Conservation (phyloP, 2,888 invertebrate species). For the Dendrolimus houi region DNA sequence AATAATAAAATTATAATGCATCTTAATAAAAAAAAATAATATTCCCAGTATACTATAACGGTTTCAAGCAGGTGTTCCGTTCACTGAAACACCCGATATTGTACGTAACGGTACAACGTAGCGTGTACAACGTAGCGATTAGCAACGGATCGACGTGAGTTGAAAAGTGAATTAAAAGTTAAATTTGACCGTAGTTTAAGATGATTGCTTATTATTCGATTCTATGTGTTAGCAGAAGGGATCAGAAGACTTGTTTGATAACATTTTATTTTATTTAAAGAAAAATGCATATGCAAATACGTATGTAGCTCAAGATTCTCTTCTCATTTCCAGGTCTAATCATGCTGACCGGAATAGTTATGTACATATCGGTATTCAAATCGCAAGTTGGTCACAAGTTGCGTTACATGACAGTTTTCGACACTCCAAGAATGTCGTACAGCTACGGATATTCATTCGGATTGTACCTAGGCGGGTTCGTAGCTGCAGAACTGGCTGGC, state of each 20-base stretch:
- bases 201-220: too few species aligned
- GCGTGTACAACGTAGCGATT: not conserved
- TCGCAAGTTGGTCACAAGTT: conserved; percentile 93
- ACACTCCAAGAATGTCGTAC: conserved; percentile 88
- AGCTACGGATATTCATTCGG: conserved; percentile 93
- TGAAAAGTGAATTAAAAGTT: too few species aligned
- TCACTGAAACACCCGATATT: not conserved
- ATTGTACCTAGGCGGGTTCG: conserved; percentile 88
- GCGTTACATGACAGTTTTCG: conserved; percentile 85
- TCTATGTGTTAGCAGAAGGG: too few species aligned
- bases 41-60: too few species aligned
- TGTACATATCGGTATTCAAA: conserved; percentile 95
- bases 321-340: conserved; percentile 81
- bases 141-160: not conserved
- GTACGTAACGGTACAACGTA: not conserved
- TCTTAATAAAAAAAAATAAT: too few species aligned
- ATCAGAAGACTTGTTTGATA: not conserved
- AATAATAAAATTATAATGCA: too few species aligned
- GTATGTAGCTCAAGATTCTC: conserved; percentile 3
- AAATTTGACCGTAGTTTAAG: too few species aligned
- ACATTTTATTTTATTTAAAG: not conserved
- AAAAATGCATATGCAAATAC: not conserved
- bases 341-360: conserved; percentile 93
- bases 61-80: too few species aligned
- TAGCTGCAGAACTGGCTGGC: conserved; percentile 90